Conservation (phyloP, 2,113 vertebrate genomes). For the Solea senegalensis region DNA sequence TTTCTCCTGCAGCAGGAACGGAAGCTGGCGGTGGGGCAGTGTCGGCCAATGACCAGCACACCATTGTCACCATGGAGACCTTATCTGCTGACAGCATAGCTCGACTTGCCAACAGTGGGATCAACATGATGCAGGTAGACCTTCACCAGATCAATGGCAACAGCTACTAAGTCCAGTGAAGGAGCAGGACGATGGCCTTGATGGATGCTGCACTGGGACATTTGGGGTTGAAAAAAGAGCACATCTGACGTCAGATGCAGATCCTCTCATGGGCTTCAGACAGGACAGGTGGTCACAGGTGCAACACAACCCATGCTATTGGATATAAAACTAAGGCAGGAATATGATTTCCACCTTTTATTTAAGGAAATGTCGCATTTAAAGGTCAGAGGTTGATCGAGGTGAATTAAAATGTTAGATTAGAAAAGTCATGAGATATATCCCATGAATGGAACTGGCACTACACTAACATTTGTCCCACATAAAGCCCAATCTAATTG, state of each 20-base stretch:
- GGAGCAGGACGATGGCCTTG: constrained; percentile 20
- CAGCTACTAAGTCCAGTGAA: constrained; percentile 83
- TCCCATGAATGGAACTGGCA: constrained; percentile 46
- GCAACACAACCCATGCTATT: constrained; percentile 39
- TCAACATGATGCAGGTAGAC: constrained; percentile 96
- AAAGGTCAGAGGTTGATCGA: constrained; percentile 26
- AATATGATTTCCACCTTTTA: constrained; percentile 38
- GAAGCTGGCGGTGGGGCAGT: constrained; percentile 50
- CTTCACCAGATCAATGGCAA: constrained; percentile 93
- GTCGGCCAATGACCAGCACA: constrained; percentile 68
- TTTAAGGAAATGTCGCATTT: constrained; percentile 44
- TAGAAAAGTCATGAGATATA: constrained; percentile 38
- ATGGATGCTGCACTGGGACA: constrained; percentile 47
- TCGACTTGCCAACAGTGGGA: constrained; percentile 89
- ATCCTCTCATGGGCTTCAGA: constrained; percentile 32
- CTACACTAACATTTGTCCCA: constrained; percentile 50
- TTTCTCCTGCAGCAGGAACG: constrained; percentile 68
- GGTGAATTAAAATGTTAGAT: constrained; percentile 40
- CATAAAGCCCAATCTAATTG: constrained; percentile 5
- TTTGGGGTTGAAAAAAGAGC: constrained; percentile 56
- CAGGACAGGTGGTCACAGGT: constrained; percentile 30
- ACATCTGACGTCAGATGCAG: constrained; percentile 18
- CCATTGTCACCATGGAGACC: constrained; percentile 93
- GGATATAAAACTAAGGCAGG: constrained; percentile 25
- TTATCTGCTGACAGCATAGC: constrained; percentile 92